Evolutionary conservation across 2,113 vertebrate species (phyloP), one percentile per base, ranked within the genome.

Genomic region (Tiliqua scincoides): DNA sequence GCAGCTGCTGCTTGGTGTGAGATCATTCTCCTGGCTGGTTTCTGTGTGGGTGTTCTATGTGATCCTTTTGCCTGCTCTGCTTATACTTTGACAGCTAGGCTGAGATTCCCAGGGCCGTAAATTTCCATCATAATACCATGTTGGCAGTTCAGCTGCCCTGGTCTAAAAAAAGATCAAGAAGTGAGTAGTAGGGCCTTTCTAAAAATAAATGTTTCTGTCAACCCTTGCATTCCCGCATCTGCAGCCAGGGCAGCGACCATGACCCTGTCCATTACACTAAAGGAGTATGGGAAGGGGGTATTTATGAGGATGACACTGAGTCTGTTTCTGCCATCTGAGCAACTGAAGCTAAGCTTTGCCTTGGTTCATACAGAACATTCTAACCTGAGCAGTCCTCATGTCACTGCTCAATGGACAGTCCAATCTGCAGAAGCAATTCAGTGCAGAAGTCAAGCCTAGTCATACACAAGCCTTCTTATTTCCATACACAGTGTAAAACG

Each of bases 371-470:
- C 83, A 25, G 80, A 62, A 78, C 8, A 0, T 91, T 91, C 88
- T 82, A n/a, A 3, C 4, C 9, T 48, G n/a, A n/a, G n/a, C 75
- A 35, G 4, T 0, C 12, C 7, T 63, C 76, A 35, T 0, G 0
- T 81, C 63, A 1, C 65, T 0, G 1, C 37, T 68, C 71, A n/a
- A 4, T 32, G 6, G 73, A 21, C 4, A 9, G 48, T 3, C 32
- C 40, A 3, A 15, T 14, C 25, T 35, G 18, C 65, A 61, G 65
- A 79, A 70, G 17, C 43, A 9, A 59, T 59, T 25, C 23, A 65
- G 8, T 10, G n/a, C 62, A 59, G 48, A n/a, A 6, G 9, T 3
- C 23, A n/a, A 59, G 7, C 3, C 21, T 17, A 21, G 1, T 11
- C 3, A 23, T 15, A 2, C 15, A 5, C 20, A 30, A 27, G 81